Conservation (phyloP, 2,888 invertebrate species). For the Pandemis corylana region DNA sequence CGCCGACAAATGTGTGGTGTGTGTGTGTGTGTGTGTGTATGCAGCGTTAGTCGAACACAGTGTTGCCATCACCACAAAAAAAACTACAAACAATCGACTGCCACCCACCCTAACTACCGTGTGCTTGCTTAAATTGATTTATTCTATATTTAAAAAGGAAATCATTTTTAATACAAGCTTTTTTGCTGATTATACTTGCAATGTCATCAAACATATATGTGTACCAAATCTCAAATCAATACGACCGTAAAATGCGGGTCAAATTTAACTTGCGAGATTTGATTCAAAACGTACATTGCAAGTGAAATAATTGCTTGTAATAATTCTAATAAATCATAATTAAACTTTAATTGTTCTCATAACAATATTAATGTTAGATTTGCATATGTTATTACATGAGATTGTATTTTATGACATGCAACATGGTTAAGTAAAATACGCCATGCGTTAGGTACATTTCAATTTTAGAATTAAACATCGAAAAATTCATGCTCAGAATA, state of each 20-base stretch:
- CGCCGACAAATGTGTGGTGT: not conserved
- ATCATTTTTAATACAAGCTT: not conserved
- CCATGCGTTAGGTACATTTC: slow-evolving; percentile 9
- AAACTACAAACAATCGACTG: not conserved
- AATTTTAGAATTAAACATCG: not conserved
- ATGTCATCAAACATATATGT: no score
- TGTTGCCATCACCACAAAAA: slow-evolving; percentile 8
- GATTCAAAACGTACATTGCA: no score
- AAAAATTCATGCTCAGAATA: not conserved
- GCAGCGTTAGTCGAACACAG: slow-evolving; percentile 3
- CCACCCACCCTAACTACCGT: not conserved
- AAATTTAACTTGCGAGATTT: no score
- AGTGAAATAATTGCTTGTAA: no score
- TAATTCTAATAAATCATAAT: no score
- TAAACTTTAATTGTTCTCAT: no score
- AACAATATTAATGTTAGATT: no score
- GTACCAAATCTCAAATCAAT: no score
- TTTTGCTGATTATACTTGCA: no score
- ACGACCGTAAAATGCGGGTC: no score
- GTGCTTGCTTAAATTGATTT: not conserved
- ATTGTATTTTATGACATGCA: not conserved
- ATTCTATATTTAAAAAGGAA: not conserved
- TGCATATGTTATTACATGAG: no score
- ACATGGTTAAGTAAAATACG: slow-evolving; percentile 3
- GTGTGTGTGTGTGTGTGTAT: not conserved